phyloP scores from a whole-genome alignment of 2,113 vertebrate genomes.

The Indicator maculatus region DNA sequence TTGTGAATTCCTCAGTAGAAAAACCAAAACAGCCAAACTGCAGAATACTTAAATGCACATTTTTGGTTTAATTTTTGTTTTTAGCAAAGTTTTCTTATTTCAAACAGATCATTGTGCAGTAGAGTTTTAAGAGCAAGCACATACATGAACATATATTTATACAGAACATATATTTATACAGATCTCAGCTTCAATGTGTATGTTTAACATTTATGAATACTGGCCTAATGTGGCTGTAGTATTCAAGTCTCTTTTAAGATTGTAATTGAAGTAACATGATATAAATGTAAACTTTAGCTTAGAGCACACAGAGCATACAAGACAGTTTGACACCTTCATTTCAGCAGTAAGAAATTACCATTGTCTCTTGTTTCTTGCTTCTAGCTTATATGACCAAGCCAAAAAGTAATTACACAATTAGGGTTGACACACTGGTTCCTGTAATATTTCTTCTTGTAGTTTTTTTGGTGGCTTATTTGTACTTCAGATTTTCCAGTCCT shows the following conservation, averaged over 20 bases:
- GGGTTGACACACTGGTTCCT: slow-evolving; percentile 77
- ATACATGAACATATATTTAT: background rate
- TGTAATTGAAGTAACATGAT: slow-evolving; percentile 67
- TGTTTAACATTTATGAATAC: slow-evolving; percentile 10
- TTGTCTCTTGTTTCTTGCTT: slow-evolving; percentile 74
- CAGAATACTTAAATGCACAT: background rate
- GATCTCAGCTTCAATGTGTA: too few species aligned
- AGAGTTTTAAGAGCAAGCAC: background rate
- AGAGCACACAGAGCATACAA: slow-evolving; percentile 46
- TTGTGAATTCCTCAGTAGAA: background rate
- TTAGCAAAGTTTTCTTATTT: background rate
- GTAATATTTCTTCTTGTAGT: slow-evolving; percentile 71
- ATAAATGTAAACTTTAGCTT: slow-evolving; percentile 70
- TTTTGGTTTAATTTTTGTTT: background rate
- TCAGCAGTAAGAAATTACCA: slow-evolving; percentile 72
- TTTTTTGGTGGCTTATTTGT: slow-evolving; percentile 60
- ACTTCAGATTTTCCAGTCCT: slow-evolving; percentile 58
- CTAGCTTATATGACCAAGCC: slow-evolving; percentile 76
- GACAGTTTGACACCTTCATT: slow-evolving; percentile 73
- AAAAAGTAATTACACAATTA: slow-evolving; percentile 84
- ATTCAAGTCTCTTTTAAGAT: slow-evolving; percentile 62
- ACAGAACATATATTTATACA: background rate
- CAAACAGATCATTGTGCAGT: background rate
- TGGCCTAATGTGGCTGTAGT: slow-evolving; percentile 2
- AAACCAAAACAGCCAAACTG: background rate